phyloP scores from a whole-genome alignment of 2,113 vertebrate genomes.

The Takifugu flavidus region DNA sequence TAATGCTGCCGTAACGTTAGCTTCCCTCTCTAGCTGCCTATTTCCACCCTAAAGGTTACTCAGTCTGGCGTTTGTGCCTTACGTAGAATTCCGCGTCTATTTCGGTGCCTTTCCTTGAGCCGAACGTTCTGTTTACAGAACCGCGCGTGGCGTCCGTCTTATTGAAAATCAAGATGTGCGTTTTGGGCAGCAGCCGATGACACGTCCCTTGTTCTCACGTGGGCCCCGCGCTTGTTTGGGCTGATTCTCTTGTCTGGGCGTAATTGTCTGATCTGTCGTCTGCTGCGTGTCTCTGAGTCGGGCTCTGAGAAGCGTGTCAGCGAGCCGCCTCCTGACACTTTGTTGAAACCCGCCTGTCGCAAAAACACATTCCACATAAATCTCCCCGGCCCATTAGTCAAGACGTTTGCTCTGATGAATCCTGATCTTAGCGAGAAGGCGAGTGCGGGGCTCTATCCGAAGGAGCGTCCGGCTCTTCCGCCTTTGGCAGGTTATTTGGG shows the following conservation, averaged over 20 bases:
- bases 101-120: not conserved
- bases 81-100: not conserved
- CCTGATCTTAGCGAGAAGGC: slow-evolving; percentile 50
- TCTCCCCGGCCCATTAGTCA: slow-evolving; percentile 53
- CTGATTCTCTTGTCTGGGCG: slow-evolving; percentile 63
- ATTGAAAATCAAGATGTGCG: slow-evolving; percentile 37
- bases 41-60: too few relatives aligned
- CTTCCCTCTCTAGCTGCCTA: not conserved
- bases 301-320: slow-evolving; percentile 54
- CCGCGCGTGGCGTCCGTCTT: slow-evolving; percentile 18
- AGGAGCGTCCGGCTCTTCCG: slow-evolving; percentile 40
- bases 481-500: slow-evolving; percentile 44
- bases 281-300: slow-evolving; percentile 57
- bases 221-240: slow-evolving; percentile 36
- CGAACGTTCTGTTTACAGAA: slow-evolving; percentile 2
- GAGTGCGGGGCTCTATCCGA: slow-evolving; percentile 36
- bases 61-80: not conserved
- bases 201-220: slow-evolving; percentile 40
- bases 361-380: slow-evolving; percentile 63
- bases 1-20: too few relatives aligned
- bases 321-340: slow-evolving; percentile 45
- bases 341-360: slow-evolving; percentile 49
- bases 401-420: slow-evolving; percentile 59
- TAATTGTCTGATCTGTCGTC: slow-evolving; percentile 65
- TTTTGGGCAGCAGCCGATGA: slow-evolving; percentile 32